Evolutionary conservation across 2,797 vertebrate genomes (phyloP).

Genomic region (Tangara arthus): DNA sequence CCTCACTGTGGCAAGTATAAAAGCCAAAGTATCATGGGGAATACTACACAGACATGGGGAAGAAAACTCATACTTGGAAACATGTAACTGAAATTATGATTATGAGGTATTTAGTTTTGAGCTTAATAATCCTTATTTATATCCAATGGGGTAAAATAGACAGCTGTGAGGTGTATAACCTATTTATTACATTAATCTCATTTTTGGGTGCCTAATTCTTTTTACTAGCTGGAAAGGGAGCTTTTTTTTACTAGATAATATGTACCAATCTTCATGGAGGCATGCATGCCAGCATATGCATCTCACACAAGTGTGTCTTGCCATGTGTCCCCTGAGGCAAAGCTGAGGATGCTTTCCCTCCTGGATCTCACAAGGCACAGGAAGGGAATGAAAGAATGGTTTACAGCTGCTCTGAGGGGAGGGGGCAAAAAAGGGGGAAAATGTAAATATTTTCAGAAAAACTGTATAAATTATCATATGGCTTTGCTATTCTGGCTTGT

Average conservation of each 20-base stretch:
- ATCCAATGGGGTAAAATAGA: neutral
- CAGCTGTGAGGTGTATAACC: neutral
- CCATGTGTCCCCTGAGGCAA: neutral
- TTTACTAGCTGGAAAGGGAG: neutral
- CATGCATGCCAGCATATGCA: neutral
- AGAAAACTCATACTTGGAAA: neutral
- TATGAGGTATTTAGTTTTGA: neutral
- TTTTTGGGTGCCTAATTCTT: neutral
- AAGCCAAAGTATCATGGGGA: neutral
- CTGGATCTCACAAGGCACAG: neutral
- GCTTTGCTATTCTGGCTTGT: neutral
- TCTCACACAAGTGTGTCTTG: neutral
- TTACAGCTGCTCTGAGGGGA: neutral
- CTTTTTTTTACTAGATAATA: neutral
- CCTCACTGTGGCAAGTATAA: neutral
- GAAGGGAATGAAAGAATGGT: neutral
- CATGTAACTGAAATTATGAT: neutral
- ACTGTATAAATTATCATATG: neutral
- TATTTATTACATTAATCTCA: neutral
- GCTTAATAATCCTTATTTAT: neutral
- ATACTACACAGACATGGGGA: neutral
- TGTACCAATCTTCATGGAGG: neutral
- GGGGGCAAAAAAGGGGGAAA: neutral
- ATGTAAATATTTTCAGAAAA: constrained; percentile 1
- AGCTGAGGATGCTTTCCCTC: neutral